Conservation (phyloP, 2,888 invertebrate species). For the Agriotes lineatus region DNA sequence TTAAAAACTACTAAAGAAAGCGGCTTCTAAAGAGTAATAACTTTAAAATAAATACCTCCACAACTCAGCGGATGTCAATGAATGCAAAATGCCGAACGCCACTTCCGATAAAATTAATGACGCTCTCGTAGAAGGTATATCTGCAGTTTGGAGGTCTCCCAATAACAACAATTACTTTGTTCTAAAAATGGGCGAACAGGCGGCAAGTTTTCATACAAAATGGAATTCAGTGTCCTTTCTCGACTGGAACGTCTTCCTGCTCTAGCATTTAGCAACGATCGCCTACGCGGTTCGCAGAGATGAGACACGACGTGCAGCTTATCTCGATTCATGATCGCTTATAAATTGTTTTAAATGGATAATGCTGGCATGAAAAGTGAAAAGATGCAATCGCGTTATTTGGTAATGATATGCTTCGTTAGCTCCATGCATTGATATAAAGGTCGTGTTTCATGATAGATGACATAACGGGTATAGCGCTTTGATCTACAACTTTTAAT, state of each 20-base stretch:
- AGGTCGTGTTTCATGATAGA: conserved; percentile 4
- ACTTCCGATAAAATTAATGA: conserved; percentile 5
- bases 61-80: not conserved
- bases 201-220: too few species aligned
- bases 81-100: not conserved
- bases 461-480: not conserved
- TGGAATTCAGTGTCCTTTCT: too few species aligned
- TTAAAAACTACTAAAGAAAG: too few species aligned
- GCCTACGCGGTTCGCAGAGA: not conserved
- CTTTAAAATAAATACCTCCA: too few species aligned
- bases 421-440: not conserved
- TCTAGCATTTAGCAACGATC: too few species aligned
- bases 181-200: too few species aligned
- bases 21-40: too few species aligned
- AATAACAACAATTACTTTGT: too few species aligned
- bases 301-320: not conserved
- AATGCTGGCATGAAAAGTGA: not conserved
- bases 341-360: conserved; percentile 7
- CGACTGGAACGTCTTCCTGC: not conserved
- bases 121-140: too few species aligned
- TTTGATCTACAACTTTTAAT: not conserved
- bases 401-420: conserved; percentile 6
- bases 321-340: not conserved
- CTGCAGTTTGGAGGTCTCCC: too few species aligned
- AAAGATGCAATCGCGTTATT: not conserved